Base-by-base conservation (phyloP, 2,113 vertebrate genomes). In the Oncorhynchus tshawytscha region DNA sequence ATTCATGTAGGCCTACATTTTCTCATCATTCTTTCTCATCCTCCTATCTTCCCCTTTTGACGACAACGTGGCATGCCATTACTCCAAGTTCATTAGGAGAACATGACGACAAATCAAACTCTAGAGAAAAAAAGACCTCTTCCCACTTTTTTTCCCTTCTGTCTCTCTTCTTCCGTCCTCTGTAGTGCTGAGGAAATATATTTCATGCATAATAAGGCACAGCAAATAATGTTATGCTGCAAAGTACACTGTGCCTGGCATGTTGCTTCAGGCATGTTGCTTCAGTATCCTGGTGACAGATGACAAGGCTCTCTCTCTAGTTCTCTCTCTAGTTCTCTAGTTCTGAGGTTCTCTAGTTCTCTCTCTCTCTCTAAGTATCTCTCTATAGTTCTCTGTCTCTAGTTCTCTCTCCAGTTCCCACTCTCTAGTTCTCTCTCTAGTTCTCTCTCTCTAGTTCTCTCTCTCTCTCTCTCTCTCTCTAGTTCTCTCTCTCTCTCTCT, bases 201-300 rank as follows among this genome's bases (percentile, higher is more conserved):
- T 90, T 91, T 87, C 84, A 87, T 82, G 88, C 86, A 86, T 84
- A 80, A 86, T 83, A 73, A 87, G 51, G 73, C 68, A 70, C 73
- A 67, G 88, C 80, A 87, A 89, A 89, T 88, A 59, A 85, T 89
- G 84, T 90, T 81, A 84, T 86, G 86, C 88, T 87, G 77, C 77
- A 81, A 84, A 86, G 87, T 87, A 85, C 86, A n/a, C 80, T 78
- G 75, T 85, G 88, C 81, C 69, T 85, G 85, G 74, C 74, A 5
- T 76, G 70, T 86, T 54, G 51, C 83, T 74, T 84, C 80, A 57
- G 86, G n/a, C n/a, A 90, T 91, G 78, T 85, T 82, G 4, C n/a
- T n/a, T n/a, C n/a, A n/a, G n/a, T 54, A 54, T 54, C 4, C 51
- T 15, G 84, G 84, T 90, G 90, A 92, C 71, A 24, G 82, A 88